These are phyloP conservation scores for Nyctibius bracteatus DNA, from an alignment of 2,113 vertebrate species.

Conservation along the genomic window DNA sequence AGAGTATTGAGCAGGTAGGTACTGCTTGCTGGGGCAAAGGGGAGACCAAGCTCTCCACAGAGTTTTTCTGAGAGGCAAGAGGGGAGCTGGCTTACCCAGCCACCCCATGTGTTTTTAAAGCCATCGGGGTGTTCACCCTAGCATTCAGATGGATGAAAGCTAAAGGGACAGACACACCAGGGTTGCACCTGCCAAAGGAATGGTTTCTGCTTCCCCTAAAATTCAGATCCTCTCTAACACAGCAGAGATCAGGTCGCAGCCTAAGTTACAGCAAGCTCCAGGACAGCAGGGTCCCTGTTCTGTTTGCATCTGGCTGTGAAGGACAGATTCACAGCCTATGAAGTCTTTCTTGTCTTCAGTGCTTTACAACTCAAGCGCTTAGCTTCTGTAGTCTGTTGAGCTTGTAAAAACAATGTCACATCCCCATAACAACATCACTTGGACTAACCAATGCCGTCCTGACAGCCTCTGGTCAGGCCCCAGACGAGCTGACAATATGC, in stretches of 20 bases:
- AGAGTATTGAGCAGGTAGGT: background rate
- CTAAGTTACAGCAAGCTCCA: background rate
- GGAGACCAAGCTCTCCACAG: background rate
- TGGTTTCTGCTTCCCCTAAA: background rate
- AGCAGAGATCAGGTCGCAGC: background rate
- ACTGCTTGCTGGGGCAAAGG: background rate
- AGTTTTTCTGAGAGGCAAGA: background rate
- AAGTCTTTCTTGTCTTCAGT: background rate
- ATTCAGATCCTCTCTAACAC: background rate
- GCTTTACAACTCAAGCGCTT: background rate
- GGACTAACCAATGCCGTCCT: background rate
- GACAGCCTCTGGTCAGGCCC: background rate
- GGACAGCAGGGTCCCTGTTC: background rate
- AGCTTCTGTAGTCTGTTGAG: background rate
- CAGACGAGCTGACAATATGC: background rate
- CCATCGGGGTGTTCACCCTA: background rate
- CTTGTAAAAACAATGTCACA: background rate
- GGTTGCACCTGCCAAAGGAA: background rate
- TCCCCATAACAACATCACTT: background rate
- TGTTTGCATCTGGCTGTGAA: background rate
- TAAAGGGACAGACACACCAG: background rate
- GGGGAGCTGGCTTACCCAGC: background rate
- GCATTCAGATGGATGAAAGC: background rate
- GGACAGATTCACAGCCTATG: background rate
- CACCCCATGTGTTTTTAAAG: background rate